phyloP scores from a whole-genome alignment of 1,140 invertebrate species.

The Tetramorium alpestre region DNA sequence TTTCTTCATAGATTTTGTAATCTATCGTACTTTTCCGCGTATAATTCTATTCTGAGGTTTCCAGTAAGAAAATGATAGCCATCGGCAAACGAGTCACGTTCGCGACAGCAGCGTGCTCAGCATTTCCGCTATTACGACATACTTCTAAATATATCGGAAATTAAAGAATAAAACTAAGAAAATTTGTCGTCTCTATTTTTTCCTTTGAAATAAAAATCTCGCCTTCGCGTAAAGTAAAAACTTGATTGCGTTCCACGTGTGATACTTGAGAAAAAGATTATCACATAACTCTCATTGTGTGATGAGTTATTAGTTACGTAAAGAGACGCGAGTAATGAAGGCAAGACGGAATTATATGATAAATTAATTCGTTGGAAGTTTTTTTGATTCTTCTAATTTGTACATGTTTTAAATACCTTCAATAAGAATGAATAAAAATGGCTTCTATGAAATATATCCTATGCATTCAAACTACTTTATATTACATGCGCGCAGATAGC shows the following conservation, averaged over 20 bases:
- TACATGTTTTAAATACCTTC: not conserved
- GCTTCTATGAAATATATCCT: not conserved
- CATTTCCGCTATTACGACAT: not conserved
- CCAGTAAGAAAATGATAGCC: not conserved
- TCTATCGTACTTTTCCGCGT: not conserved
- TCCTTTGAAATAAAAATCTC: not conserved
- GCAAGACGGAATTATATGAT: not conserved
- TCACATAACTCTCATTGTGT: constrained; percentile 18
- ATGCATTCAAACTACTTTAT: not conserved
- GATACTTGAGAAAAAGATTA: not conserved
- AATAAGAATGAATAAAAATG: not conserved
- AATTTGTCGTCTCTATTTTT: not conserved
- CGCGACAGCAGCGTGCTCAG: not conserved
- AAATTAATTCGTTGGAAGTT: not conserved
- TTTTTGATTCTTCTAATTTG: not conserved
- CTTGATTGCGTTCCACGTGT: not conserved
- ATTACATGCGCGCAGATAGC: not conserved
- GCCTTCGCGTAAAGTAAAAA: not conserved
- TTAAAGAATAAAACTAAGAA: not conserved
- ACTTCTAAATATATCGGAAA: not conserved
- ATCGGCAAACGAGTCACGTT: constrained; percentile 32
- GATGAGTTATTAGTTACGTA: constrained; percentile 8
- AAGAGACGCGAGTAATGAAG: not conserved
- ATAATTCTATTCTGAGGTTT: constrained; percentile 1
- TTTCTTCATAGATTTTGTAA: not conserved